Conservation (phyloP, 2,888 invertebrate species). For the Rambutsinella grinnellia region DNA sequence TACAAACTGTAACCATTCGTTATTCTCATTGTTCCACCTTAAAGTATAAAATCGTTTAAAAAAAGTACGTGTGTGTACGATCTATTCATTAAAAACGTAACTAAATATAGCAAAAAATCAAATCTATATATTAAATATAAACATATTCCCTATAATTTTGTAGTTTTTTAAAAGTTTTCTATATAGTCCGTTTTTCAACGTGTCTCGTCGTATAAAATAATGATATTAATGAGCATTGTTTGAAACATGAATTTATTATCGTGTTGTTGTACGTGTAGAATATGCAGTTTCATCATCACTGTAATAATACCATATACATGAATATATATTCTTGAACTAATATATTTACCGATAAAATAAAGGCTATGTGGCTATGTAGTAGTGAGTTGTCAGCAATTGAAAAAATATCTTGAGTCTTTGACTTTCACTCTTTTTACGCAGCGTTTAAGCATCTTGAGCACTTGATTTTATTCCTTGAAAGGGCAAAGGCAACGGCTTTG, state of each 20-base stretch:
- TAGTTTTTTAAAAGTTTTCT: slow-evolving; percentile 65
- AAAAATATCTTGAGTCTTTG: slow-evolving; percentile 18
- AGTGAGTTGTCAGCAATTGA: slow-evolving; percentile 50
- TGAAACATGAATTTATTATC: neutral
- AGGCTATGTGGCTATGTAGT: slow-evolving; percentile 38
- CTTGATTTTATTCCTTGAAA: slow-evolving; percentile 24
- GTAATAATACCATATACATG: slow-evolving; percentile 1
- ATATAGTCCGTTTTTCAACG: slow-evolving; percentile 58
- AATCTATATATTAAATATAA: slow-evolving; percentile 41
- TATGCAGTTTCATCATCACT: slow-evolving; percentile 40
- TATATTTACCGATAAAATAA: slow-evolving; percentile 48
- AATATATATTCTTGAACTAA: slow-evolving; percentile 25
- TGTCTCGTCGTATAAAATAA: slow-evolving; percentile 42
- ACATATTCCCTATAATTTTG: slow-evolving; percentile 64
- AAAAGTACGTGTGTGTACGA: slow-evolving; percentile 19
- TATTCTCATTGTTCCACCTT: slow-evolving; percentile 28
- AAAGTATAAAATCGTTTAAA: slow-evolving; percentile 1
- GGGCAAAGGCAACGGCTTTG: too few relatives aligned
- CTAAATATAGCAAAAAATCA: slow-evolving; percentile 33
- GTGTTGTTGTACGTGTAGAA: slow-evolving; percentile 13
- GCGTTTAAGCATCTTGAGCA: slow-evolving; percentile 13
- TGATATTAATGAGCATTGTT: neutral
- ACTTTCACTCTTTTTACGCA: too few relatives aligned
- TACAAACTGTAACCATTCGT: slow-evolving; percentile 39
- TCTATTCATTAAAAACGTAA: slow-evolving; percentile 21